A percentile compares a stretch with the other conserved stretches of the same genome.
phyloP scores from a whole-genome alignment of 2,888 invertebrate species.

The Drosophila hawaiiensis region DNA sequence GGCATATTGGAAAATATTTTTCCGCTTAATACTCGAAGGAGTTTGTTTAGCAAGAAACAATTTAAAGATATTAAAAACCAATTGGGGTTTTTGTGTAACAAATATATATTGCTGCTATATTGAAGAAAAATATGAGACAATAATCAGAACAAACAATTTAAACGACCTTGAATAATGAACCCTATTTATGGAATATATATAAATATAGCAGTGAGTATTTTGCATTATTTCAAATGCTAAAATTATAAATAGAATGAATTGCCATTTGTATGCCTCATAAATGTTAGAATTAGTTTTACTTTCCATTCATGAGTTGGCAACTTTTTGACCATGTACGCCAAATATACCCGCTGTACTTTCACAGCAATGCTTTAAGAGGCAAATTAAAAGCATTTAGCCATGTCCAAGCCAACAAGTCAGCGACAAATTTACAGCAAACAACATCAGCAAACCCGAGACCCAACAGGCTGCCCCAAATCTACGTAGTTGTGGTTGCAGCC shows the following conservation, averaged over 20 bases:
- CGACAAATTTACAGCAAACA: conserved; percentile 57
- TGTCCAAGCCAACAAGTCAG: conserved; percentile 39
- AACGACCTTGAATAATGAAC: not conserved
- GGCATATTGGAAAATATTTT: not conserved
- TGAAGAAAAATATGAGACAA: not conserved
- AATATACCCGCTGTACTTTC: conserved; percentile 38
- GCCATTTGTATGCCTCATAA: not conserved
- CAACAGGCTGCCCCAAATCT: conserved; percentile 20
- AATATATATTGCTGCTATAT: too few relatives aligned
- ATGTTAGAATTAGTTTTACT: conserved; percentile 6
- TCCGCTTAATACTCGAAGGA: conserved; percentile 8
- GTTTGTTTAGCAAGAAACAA: conserved; percentile 19
- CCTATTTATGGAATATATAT: not conserved
- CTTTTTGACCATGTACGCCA: not conserved
- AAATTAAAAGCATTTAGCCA: conserved; percentile 51
- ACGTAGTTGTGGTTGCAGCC: conserved; percentile 31
- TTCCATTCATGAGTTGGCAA: not conserved
- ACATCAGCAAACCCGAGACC: conserved; percentile 13
- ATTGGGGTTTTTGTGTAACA: not conserved
- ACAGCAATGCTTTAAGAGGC: conserved; percentile 27
- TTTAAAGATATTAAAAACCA: not conserved
- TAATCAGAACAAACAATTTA: not conserved
- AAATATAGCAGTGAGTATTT: not conserved
- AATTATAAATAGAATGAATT: not conserved
- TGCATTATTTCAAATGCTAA: not conserved